Conservation (phyloP, 2,797 vertebrate species). For the Melanotaenia maccullochi region DNA sequence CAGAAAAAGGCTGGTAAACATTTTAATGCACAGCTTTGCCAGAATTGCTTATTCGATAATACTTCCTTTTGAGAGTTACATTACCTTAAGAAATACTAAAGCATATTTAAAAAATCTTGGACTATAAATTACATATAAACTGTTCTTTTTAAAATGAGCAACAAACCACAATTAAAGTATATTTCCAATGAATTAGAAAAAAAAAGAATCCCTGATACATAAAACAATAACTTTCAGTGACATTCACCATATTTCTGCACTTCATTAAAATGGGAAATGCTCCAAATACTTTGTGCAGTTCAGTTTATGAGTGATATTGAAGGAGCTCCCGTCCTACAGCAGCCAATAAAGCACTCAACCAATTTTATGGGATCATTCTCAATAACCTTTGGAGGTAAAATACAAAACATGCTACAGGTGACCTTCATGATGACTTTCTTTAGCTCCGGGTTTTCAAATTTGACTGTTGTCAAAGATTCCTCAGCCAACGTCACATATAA, state of each 20-base stretch:
- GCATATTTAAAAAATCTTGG: slow-evolving; percentile 20
- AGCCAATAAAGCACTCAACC: slow-evolving; percentile 63
- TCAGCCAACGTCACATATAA: neutral
- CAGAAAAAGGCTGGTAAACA: slow-evolving; percentile 33
- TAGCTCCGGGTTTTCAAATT: slow-evolving; percentile 33
- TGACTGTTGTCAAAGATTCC: neutral
- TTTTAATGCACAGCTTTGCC: slow-evolving; percentile 44
- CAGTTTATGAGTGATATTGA: slow-evolving; percentile 20
- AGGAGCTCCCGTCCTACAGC: slow-evolving; percentile 41
- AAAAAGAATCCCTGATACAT: slow-evolving; percentile 18
- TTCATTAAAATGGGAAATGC: slow-evolving; percentile 40
- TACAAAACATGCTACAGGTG: slow-evolving; percentile 43
- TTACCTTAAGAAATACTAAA: slow-evolving; percentile 22
- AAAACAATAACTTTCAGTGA: slow-evolving; percentile 18
- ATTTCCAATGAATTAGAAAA: slow-evolving; percentile 12
- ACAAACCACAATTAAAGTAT: slow-evolving; percentile 20
- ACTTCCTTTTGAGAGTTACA: slow-evolving; percentile 37
- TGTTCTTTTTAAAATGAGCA: slow-evolving; percentile 19
- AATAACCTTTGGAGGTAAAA: slow-evolving; percentile 47
- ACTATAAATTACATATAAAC: too few relatives aligned
- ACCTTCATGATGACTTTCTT: slow-evolving; percentile 50
- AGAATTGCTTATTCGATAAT: slow-evolving; percentile 56
- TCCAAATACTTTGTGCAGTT: slow-evolving; percentile 37
- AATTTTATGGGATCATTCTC: slow-evolving; percentile 55
- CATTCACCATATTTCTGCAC: slow-evolving; percentile 1